Percentiles rank a stretch among this genome's conserved stretches.
Evolutionary conservation across 1,140 invertebrate genomes (phyloP).

Genomic region (Phocides pigmalion): DNA sequence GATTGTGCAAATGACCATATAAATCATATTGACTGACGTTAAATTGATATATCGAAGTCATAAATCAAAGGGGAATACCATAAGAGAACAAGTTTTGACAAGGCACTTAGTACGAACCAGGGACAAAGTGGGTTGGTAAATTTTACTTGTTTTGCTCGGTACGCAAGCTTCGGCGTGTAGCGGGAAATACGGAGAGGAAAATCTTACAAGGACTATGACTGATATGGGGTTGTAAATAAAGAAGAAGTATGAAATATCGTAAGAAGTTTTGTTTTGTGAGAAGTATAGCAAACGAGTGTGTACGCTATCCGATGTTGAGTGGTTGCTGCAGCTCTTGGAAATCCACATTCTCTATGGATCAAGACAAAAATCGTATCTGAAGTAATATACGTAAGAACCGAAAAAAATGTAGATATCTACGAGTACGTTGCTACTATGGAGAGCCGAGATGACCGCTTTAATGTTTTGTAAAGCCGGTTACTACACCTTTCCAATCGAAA

Average conservation of each 20-base stretch:
- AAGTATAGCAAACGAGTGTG: too few relatives aligned
- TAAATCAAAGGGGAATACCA: slow-evolving; percentile 66
- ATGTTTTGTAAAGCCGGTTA: too few relatives aligned
- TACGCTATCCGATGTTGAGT: too few relatives aligned
- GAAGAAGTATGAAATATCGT: neutral
- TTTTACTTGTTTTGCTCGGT: slow-evolving; percentile 23
- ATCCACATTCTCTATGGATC: too few relatives aligned
- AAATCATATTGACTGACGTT: slow-evolving; percentile 66
- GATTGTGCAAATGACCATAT: slow-evolving; percentile 63
- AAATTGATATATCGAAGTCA: slow-evolving; percentile 69
- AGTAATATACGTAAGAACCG: too few relatives aligned
- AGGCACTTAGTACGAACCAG: slow-evolving; percentile 53
- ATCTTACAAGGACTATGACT: slow-evolving; percentile 1
- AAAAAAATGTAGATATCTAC: too few relatives aligned
- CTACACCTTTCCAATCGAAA: too few relatives aligned
- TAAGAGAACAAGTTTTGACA: slow-evolving; percentile 67
- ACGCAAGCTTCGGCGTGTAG: slow-evolving; percentile 11
- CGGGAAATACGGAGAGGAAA: slow-evolving; percentile 11
- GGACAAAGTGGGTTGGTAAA: slow-evolving; percentile 52
- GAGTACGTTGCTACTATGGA: too few relatives aligned
- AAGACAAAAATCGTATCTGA: too few relatives aligned
- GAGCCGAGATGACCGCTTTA: too few relatives aligned
- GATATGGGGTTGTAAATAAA: slow-evolving; percentile 7
- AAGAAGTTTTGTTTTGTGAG: too few relatives aligned
- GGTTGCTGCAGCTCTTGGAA: too few relatives aligned